Evolutionary conservation across 2,888 invertebrate genomes (phyloP).

Genomic region (Cancer borealis): DNA sequence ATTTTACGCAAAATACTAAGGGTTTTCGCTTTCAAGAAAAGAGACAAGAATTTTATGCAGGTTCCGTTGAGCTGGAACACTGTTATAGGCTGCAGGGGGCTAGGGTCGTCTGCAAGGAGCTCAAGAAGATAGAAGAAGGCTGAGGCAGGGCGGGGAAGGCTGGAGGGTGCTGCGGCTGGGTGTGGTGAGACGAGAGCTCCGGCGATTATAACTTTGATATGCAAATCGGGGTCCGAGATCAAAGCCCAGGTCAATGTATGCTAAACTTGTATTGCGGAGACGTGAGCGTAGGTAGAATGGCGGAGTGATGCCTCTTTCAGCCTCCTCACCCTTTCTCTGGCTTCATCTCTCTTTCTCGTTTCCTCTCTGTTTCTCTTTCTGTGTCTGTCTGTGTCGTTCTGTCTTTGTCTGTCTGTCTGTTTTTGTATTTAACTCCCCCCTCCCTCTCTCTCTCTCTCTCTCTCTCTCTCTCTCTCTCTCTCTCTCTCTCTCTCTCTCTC

Average conservation of each 20-base stretch:
- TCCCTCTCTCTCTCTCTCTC: not conserved
- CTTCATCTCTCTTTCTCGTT: not conserved
- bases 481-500: not conserved
- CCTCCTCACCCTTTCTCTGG: not conserved
- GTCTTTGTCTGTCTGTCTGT: not conserved
- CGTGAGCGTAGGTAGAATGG: conserved; percentile 13
- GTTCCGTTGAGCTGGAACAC: too few species aligned
- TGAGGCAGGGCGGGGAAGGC: not conserved
- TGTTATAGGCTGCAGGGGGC: too few species aligned
- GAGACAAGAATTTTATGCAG: too few species aligned
- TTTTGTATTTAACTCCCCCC: not conserved
- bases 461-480: not conserved
- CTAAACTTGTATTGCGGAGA: conserved; percentile 56
- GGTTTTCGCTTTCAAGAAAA: too few species aligned
- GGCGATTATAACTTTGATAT: conserved; percentile 59
- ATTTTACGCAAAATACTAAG: too few species aligned
- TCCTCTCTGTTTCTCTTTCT: not conserved
- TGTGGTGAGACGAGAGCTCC: conserved; percentile 36
- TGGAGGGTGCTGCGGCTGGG: conserved; percentile 29
- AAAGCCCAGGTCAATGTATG: conserved; percentile 58
- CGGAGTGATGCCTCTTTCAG: not conserved
- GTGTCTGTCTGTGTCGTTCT: not conserved
- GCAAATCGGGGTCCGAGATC: conserved; percentile 42
- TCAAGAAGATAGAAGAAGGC: not conserved
- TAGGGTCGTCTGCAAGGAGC: too few species aligned